Percentiles rank a stretch among this genome's conserved stretches.
Evolutionary conservation across 2,888 invertebrate genomes (phyloP).

Genomic region (Lasioglossum malachurum): DNA sequence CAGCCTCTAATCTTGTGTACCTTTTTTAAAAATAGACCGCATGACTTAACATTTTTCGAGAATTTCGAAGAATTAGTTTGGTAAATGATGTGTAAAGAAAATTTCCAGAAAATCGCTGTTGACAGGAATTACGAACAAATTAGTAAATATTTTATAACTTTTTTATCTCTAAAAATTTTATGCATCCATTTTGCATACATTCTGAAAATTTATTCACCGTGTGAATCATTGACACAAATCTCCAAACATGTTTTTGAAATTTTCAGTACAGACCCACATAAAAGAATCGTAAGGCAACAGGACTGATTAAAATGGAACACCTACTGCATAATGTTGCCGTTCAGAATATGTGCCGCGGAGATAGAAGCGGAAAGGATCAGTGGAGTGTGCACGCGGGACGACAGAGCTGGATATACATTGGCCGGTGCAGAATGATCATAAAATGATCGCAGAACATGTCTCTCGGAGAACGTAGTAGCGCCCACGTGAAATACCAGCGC

Average conservation of each 20-base stretch:
- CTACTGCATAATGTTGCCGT: neutral
- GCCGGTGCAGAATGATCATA: neutral
- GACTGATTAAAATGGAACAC: neutral
- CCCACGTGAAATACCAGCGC: conserved; percentile 61
- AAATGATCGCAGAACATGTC: conserved; percentile 39
- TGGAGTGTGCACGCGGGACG: neutral
- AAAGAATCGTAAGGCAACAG: neutral
- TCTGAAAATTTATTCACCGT: too few relatives aligned
- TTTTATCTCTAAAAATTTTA: neutral
- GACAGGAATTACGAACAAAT: neutral
- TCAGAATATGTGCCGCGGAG: neutral
- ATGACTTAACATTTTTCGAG: neutral
- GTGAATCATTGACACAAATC: too few relatives aligned
- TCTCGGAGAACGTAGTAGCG: conserved; percentile 29
- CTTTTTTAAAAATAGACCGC: neutral
- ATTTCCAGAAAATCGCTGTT: neutral
- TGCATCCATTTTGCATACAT: too few relatives aligned
- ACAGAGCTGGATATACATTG: conserved; percentile 8
- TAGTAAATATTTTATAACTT: too few relatives aligned
- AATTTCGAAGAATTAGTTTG: neutral
- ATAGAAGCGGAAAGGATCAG: conserved; percentile 4
- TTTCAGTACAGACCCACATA: too few relatives aligned
- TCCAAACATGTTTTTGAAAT: too few relatives aligned
- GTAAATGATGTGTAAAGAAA: neutral
- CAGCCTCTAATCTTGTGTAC: neutral